phyloP scores from a whole-genome alignment of 2,797 vertebrate species.

The Malurus leucopterus region DNA sequence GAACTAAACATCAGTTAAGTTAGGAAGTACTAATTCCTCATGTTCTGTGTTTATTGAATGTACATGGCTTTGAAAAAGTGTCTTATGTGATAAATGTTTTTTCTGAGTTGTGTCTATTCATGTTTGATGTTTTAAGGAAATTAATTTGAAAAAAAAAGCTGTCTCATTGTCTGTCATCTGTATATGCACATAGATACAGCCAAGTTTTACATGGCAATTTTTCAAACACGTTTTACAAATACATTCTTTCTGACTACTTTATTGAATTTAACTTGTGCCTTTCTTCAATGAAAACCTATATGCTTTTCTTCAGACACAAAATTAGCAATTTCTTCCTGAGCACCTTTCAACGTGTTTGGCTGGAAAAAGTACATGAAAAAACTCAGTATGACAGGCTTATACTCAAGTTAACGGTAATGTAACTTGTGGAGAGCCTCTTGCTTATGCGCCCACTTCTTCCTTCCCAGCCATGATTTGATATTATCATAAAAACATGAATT shows the following conservation, averaged over 20 bases:
- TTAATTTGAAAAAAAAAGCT: not conserved
- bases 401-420: constrained; percentile 95
- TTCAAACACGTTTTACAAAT: constrained; percentile 10
- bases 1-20: not conserved
- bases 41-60: not conserved
- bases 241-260: constrained; percentile 50
- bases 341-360: constrained; percentile 93
- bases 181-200: constrained; percentile 5
- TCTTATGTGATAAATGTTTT: not conserved
- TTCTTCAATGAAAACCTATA: constrained; percentile 84
- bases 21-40: not conserved
- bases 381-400: constrained; percentile 96
- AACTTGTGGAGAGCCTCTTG: constrained; percentile 73
- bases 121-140: constrained; percentile 4
- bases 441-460: constrained; percentile 75
- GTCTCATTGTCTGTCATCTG: not conserved
- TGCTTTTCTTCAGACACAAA: constrained; percentile 95
- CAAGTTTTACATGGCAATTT: constrained; percentile 4
- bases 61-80: not conserved
- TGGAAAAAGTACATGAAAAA: constrained; percentile 96
- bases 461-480: constrained; percentile 76
- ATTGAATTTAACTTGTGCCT: constrained; percentile 60
- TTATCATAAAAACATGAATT: constrained; percentile 71
- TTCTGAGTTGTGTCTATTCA: not conserved
- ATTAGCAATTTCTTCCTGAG: constrained; percentile 98